These are phyloP conservation scores for Prochilodus magdalenae DNA, from an alignment of 2,113 vertebrate species.

Conservation along the genomic window DNA sequence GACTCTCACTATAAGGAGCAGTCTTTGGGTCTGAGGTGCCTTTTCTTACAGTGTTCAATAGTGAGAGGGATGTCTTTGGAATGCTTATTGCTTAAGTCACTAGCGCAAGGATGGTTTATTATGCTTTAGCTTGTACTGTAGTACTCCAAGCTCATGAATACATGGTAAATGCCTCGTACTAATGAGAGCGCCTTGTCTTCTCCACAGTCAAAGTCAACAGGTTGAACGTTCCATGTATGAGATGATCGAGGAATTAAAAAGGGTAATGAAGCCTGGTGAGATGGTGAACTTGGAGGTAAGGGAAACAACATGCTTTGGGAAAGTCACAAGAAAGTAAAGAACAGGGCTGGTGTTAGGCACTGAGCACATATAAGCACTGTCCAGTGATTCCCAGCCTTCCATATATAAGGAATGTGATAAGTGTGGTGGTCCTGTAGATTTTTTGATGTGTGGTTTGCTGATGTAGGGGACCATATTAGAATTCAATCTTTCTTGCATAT, in stretches of 20 bases:
- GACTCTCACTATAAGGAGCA: too few species aligned
- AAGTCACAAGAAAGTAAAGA: not conserved
- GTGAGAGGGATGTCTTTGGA: too few species aligned
- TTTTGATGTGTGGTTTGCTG: too few species aligned
- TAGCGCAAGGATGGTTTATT: too few species aligned
- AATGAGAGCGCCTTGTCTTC: slow-evolving; percentile 23
- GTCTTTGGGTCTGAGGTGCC: too few species aligned
- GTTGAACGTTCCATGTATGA: slow-evolving; percentile 77
- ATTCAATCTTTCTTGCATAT: not conserved
- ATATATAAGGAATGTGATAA: too few species aligned
- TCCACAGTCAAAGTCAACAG: slow-evolving; percentile 81
- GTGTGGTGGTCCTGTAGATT: too few species aligned
- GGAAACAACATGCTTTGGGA: not conserved
- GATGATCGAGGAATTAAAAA: slow-evolving; percentile 76
- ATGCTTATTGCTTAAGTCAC: too few species aligned
- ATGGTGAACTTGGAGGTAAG: slow-evolving; percentile 72
- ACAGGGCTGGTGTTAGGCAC: not conserved
- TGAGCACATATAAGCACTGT: not conserved
- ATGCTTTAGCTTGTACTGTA: too few species aligned
- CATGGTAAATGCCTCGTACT: too few species aligned
- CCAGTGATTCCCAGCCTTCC: not conserved
- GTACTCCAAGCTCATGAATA: too few species aligned
- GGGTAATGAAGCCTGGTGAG: slow-evolving; percentile 71
- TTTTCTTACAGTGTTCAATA: too few species aligned
- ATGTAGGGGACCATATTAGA: not conserved